Evolutionary conservation across 2,113 vertebrate genomes (phyloP), one percentile per base, ranked within the genome.

Genomic region (Lates calcarifer): DNA sequence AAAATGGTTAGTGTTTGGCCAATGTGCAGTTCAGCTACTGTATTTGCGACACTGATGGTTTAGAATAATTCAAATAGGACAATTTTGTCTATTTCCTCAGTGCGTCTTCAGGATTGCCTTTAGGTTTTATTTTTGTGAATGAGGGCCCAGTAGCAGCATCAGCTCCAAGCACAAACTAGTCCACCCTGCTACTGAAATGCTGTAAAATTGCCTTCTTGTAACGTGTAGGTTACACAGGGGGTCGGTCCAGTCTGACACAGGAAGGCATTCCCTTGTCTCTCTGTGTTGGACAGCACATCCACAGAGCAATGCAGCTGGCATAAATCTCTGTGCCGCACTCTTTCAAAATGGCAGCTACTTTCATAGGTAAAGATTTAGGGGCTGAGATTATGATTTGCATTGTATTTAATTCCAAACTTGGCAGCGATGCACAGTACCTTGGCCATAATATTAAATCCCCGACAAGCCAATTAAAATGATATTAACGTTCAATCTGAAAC

Each of bases 321-420:
- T 28, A 20, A 2, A 28, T 62, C 53, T 82, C 67, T 79, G 49
- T 58, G 69, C 29, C 68, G 58, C 43, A 62, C 66, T 35, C 64
- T 69, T 69, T 88, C 47, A 65, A 77, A 85, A 75, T 64, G 92
- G 92, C 90, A 93, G 92, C 90, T 93, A 91, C 45, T 87, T 88
- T 86, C 47, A 78, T 77, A 63, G 58, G 47, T 78, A 20, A 49
- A 58, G 13, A 17, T 77, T 62, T 7, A 0, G 13, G 2, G 3
- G 61, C 26, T 70, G 31, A 35, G 26, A 37, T 68, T 47, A 13
- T 80, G 41, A 29, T 78, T 49, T 45, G 22, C 4, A 0, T 58
- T 80, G 47, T 13, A 63, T 58, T 81, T 39, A 24, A 72, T 65
- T 81, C 18, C 29, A 65, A 66, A 57, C 22, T 57, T 49, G 24